phyloP scores from a whole-genome alignment of 2,888 invertebrate genomes.

The Trichopria drosophilae region DNA sequence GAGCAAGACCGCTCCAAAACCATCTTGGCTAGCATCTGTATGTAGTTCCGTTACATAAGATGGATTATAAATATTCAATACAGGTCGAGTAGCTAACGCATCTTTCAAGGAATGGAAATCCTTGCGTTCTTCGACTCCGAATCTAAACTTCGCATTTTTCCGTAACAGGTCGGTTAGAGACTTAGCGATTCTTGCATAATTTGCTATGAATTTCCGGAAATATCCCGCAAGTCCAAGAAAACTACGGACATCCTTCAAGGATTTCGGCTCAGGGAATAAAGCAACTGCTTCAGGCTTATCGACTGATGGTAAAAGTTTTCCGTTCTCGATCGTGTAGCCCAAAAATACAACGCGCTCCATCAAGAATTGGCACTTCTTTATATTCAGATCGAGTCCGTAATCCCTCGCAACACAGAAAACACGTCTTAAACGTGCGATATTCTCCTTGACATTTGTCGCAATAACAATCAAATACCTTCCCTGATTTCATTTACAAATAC shows the following conservation, averaged over 20 bases:
- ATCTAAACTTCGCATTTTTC: background rate
- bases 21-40: slow-evolving; percentile 14
- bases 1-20: slow-evolving; percentile 18
- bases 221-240: background rate
- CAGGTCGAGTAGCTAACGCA: background rate
- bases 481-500: too few relatives aligned
- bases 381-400: slow-evolving; percentile 11
- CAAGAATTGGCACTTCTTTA: slow-evolving; percentile 23
- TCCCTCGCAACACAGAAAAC: too few relatives aligned
- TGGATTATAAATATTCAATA: slow-evolving; percentile 5
- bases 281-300: slow-evolving; percentile 16
- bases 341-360: slow-evolving; percentile 16
- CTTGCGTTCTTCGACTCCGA: slow-evolving; percentile 4
- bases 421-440: too few relatives aligned
- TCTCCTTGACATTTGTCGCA: too few relatives aligned
- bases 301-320: slow-evolving; percentile 16
- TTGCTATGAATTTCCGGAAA: background rate
- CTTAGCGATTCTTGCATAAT: background rate
- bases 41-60: slow-evolving; percentile 13
- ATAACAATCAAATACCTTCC: too few relatives aligned
- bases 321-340: slow-evolving; percentile 16
- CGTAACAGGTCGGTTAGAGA: background rate
- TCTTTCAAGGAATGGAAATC: slow-evolving; percentile 4
- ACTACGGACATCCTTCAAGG: background rate
- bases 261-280: slow-evolving; percentile 11